These are phyloP conservation scores for Anolis apletophallus DNA, from an alignment of 2,797 vertebrate species.

Conservation along the genomic window DNA sequence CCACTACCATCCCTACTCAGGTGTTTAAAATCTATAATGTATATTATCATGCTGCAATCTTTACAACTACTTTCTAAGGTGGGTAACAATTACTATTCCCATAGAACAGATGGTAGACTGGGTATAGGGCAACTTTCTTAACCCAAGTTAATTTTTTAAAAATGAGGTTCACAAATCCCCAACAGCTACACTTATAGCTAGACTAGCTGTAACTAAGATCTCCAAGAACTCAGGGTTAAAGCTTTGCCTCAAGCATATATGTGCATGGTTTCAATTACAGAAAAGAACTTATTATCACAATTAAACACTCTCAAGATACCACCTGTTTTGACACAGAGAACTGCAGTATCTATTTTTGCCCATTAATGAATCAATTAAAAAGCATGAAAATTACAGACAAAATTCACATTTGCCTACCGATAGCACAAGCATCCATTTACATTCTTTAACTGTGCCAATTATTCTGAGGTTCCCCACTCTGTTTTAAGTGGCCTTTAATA, in stretches of 20 bases:
- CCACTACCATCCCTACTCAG: no score
- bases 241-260: not conserved
- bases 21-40: not conserved
- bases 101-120: not conserved
- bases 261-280: not conserved
- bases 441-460: not conserved
- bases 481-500: not conserved
- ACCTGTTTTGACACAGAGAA: not conserved
- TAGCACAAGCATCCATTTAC: not conserved
- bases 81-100: not conserved
- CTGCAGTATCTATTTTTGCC: not conserved
- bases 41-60: not conserved
- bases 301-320: constrained; percentile 7
- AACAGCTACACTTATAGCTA: no score
- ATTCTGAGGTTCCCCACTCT: not conserved
- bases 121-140: not conserved
- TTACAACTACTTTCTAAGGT: not conserved
- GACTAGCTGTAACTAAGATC: not conserved
- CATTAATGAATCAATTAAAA: constrained; percentile 24
- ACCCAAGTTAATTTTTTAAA: no score
- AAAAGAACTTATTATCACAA: not conserved
- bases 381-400: not conserved
- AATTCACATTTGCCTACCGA: not conserved
- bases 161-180: not conserved
- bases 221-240: not conserved